Evolutionary conservation across 2,113 vertebrate species (phyloP).

Genomic region (Aix galericulata): DNA sequence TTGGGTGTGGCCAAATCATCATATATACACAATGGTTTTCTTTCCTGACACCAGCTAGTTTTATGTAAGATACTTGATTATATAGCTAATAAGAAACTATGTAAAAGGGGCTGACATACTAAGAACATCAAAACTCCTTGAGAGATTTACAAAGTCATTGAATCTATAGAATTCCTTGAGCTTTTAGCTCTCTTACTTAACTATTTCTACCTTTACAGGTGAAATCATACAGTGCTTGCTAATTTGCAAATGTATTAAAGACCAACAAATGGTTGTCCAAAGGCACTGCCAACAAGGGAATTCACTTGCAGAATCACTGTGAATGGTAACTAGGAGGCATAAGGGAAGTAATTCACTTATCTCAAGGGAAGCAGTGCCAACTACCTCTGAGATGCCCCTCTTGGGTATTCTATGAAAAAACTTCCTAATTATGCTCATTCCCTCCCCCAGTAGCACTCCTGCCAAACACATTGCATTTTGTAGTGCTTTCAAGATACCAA

Average conservation of each 20-base stretch:
- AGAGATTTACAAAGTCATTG: neutral
- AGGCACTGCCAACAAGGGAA: constrained; percentile 1
- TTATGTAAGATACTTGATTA: neutral
- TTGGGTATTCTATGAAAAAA: neutral
- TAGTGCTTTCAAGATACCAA: neutral
- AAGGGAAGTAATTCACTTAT: constrained; percentile 3
- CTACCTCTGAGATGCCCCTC: neutral
- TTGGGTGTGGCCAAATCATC: neutral
- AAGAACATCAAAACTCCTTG: neutral
- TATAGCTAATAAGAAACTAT: neutral
- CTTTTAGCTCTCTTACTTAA: constrained; percentile 6
- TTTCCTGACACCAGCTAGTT: neutral
- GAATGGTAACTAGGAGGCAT: constrained; percentile 2
- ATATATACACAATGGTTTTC: neutral
- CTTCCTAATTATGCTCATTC: neutral
- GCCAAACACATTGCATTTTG: neutral
- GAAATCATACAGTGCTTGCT: constrained; percentile 13
- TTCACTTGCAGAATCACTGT: neutral
- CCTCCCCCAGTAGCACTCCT: neutral
- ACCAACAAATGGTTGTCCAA: neutral
- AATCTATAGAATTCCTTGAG: neutral
- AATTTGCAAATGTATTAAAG: constrained; percentile 22
- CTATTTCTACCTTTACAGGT: neutral
- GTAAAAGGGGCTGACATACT: neutral
- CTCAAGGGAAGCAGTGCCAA: neutral